phyloP scores from a whole-genome alignment of 2,888 invertebrate genomes.

The Lepidocyrtinus sp. region DNA sequence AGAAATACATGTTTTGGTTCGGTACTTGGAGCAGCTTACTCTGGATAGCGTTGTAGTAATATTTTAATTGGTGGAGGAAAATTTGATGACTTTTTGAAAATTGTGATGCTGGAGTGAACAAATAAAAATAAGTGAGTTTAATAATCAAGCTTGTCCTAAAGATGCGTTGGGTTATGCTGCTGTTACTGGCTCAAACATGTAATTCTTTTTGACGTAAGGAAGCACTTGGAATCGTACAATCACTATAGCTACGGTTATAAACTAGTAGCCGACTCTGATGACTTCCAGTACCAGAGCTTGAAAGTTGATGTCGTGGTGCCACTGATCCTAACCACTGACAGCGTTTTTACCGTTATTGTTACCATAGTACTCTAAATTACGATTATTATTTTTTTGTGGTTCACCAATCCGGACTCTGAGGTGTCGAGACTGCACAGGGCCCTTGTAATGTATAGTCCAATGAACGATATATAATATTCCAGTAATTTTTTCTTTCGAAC shows the following conservation, averaged over 20 bases:
- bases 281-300: constrained; percentile 60
- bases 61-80: no score
- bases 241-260: constrained; percentile 56
- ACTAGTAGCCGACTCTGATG: constrained; percentile 62
- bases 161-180: no score
- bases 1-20: neutral
- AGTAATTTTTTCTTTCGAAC: no score
- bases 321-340: constrained; percentile 57
- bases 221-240: constrained; percentile 14
- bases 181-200: neutral
- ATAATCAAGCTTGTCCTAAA: no score
- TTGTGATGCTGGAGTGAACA: no score
- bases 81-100: no score
- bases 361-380: neutral
- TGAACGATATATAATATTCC: no score
- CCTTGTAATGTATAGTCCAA: no score
- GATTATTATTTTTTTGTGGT: neutral
- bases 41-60: no score
- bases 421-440: constrained; percentile 56
- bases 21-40: neutral
- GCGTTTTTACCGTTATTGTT: constrained; percentile 32
- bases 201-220: neutral
- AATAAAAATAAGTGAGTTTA: no score
- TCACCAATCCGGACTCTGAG: constrained; percentile 46
- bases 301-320: constrained; percentile 40